Conservation (phyloP, 2,113 vertebrate species). For the Microtus richardsoni region DNA sequence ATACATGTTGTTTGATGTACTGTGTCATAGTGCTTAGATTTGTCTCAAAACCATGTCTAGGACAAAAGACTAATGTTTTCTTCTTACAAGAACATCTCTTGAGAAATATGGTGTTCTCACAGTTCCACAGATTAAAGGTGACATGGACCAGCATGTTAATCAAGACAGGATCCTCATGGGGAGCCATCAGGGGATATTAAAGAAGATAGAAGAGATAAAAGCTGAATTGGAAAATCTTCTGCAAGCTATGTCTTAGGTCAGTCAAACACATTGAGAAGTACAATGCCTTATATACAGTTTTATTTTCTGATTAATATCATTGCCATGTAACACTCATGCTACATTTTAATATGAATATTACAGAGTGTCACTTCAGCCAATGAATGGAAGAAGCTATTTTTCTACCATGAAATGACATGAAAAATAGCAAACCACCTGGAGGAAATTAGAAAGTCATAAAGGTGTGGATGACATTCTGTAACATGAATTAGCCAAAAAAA, state of each 20-base stretch:
- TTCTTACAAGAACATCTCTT: background rate
- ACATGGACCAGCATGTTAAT: background rate
- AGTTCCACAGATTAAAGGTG: background rate
- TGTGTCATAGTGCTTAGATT: background rate
- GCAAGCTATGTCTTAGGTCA: background rate
- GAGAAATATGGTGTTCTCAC: background rate
- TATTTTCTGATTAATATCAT: slow-evolving; percentile 39
- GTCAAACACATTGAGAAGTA: background rate
- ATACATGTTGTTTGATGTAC: background rate
- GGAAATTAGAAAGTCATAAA: slow-evolving; percentile 78
- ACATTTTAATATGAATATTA: slow-evolving; percentile 9
- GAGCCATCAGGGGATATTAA: background rate
- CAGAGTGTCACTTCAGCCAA: slow-evolving; percentile 68
- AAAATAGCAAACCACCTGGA: slow-evolving; percentile 62
- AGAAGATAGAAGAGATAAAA: background rate
- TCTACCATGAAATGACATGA: slow-evolving; percentile 64
- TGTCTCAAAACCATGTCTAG: background rate
- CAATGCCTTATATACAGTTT: background rate
- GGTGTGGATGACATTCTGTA: slow-evolving; percentile 77
- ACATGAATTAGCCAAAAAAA: slow-evolving; percentile 60
- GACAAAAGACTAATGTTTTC: background rate
- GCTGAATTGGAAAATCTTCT: background rate
- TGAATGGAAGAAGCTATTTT: slow-evolving; percentile 71
- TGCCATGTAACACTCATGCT: slow-evolving; percentile 23
- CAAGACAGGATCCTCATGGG: background rate